A percentile compares a stretch with the other conserved stretches of the same genome.
Conservation (phyloP, 1,140 invertebrate species). For the Magallana ariakensis region DNA sequence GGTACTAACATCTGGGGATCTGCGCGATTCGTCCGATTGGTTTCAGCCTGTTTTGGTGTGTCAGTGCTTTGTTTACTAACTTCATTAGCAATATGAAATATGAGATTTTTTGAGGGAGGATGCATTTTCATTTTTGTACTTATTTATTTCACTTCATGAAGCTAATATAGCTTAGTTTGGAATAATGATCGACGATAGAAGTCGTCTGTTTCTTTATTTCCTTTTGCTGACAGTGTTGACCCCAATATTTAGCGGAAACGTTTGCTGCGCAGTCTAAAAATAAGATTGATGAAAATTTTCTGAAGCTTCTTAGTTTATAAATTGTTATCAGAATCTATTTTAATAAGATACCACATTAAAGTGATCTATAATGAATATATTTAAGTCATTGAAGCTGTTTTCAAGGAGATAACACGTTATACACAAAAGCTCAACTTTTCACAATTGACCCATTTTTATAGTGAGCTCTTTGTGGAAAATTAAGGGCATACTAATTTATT, state of each 20-base stretch:
- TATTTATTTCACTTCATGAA: background rate
- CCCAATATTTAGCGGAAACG: conserved; percentile 19
- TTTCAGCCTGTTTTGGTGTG: conserved; percentile 52
- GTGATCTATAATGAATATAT: too few species aligned
- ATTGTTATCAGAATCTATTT: too few species aligned
- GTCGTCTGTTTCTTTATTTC: conserved; percentile 37
- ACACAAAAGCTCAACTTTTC: too few species aligned
- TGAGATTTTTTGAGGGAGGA: background rate
- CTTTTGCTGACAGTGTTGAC: conserved; percentile 2
- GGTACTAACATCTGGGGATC: conserved; percentile 3
- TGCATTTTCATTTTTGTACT: background rate
- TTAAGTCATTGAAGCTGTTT: too few species aligned
- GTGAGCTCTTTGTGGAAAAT: too few species aligned
- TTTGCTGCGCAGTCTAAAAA: conserved; percentile 37
- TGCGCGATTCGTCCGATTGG: conserved; percentile 41
- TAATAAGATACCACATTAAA: too few species aligned
- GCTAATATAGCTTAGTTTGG: too few species aligned
- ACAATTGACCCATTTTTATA: too few species aligned
- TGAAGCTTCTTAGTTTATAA: background rate
- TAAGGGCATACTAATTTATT: too few species aligned
- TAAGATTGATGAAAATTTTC: conserved; percentile 24
- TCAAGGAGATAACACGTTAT: too few species aligned
- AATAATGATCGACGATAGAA: background rate
- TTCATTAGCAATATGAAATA: conserved; percentile 2
- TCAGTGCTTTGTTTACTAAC: background rate